phyloP scores from a whole-genome alignment of 2,797 vertebrate species.

The Podarcis lilfordi region DNA sequence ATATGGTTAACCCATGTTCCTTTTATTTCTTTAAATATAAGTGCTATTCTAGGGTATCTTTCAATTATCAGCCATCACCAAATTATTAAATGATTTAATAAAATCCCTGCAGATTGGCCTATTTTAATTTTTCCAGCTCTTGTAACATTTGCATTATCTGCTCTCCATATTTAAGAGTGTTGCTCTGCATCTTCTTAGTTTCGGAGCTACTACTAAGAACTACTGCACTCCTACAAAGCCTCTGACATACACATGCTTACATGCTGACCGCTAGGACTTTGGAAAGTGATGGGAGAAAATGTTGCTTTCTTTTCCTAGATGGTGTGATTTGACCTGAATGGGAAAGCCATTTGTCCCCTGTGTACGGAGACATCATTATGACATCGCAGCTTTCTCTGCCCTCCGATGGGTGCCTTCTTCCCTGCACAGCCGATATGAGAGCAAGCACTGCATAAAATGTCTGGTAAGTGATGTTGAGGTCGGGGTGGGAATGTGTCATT shows the following conservation, averaged over 20 bases:
- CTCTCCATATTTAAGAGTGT: neutral
- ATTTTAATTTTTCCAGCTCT: neutral
- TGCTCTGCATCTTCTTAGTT: neutral
- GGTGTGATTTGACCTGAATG: neutral
- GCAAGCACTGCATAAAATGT: neutral
- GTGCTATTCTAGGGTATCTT: neutral
- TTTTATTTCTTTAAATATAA: neutral
- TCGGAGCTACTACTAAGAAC: too few relatives aligned
- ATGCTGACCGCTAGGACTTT: neutral
- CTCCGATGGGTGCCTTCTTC: neutral
- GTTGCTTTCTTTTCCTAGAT: neutral
- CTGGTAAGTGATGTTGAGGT: neutral
- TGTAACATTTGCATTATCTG: too few relatives aligned
- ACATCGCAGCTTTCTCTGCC: neutral
- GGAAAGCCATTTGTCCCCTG: neutral
- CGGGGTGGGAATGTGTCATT: neutral
- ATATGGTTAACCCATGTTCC: neutral
- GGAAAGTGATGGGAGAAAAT: too few relatives aligned
- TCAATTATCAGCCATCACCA: neutral
- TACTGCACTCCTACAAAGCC: too few relatives aligned
- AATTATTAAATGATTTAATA: neutral
- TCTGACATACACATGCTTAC: too few relatives aligned
- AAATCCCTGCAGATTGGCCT: neutral
- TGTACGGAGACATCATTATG: neutral
- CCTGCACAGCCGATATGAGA: neutral